phyloP scores from a whole-genome alignment of 2,113 vertebrate species.

The Psilopogon haemacephalus region DNA sequence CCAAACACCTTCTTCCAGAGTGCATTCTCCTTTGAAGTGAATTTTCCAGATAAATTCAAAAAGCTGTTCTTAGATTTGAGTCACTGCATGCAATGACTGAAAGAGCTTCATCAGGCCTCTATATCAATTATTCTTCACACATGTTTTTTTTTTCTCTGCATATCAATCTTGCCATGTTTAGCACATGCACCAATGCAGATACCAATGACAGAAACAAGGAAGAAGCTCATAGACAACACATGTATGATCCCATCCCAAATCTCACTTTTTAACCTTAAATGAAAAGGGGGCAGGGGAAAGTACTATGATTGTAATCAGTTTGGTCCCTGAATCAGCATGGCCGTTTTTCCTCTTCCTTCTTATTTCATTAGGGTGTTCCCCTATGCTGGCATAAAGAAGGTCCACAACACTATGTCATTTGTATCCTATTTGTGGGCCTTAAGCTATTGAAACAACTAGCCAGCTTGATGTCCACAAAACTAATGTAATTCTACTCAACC shows the following conservation, averaged over 20 bases:
- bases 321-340: background rate
- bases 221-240: background rate
- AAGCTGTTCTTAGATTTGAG: background rate
- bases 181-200: background rate
- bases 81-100: background rate
- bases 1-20: background rate
- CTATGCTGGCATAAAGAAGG: background rate
- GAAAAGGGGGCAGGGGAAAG: background rate
- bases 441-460: background rate
- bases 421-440: background rate
- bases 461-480: background rate
- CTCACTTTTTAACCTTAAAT: background rate
- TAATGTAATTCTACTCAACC: rapidly evolving
- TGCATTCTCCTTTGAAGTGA: background rate
- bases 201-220: background rate
- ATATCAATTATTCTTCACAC: background rate
- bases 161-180: background rate
- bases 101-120: background rate
- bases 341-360: background rate
- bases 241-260: background rate
- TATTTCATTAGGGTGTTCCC: background rate
- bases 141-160: background rate
- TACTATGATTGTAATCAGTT: background rate
- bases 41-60: background rate
- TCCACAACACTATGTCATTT: background rate